Conservation (phyloP, 2,113 vertebrate species). For the Hoplias malabaricus region DNA sequence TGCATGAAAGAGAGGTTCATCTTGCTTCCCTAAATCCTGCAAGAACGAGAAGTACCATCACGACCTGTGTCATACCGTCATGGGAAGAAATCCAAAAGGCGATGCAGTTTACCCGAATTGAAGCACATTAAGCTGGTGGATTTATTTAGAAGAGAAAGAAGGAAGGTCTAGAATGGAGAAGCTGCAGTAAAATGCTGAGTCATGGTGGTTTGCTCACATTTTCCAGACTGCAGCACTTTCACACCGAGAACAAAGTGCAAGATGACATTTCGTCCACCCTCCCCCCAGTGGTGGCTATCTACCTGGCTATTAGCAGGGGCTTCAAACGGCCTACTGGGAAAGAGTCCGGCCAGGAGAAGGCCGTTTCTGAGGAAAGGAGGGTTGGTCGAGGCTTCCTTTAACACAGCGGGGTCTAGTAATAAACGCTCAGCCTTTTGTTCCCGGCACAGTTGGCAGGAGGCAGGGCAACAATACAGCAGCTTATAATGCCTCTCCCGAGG, state of each 20-base stretch:
- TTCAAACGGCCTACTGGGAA: slow-evolving; percentile 18
- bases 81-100: neutral
- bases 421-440: slow-evolving; percentile 92
- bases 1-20: neutral
- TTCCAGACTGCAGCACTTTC: slow-evolving; percentile 28
- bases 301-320: slow-evolving; percentile 41
- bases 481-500: slow-evolving; percentile 90
- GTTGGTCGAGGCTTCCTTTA: slow-evolving; percentile 88
- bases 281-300: slow-evolving; percentile 27
- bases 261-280: slow-evolving; percentile 30
- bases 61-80: neutral
- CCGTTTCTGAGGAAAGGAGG: slow-evolving; percentile 60
- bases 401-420: slow-evolving; percentile 90
- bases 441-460: slow-evolving; percentile 88
- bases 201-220: slow-evolving; percentile 1
- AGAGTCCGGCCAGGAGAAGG: slow-evolving; percentile 43
- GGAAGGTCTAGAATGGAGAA: slow-evolving; percentile 37
- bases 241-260: slow-evolving; percentile 27
- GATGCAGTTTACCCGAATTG: slow-evolving; percentile 12
- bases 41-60: neutral
- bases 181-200: slow-evolving; percentile 10
- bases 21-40: neutral
- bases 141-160: slow-evolving; percentile 32
- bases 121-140: neutral
- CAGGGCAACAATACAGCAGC: slow-evolving; percentile 89